Evolutionary conservation across 2,797 vertebrate genomes (phyloP), one percentile per base, ranked within the genome.

Genomic region (Channallabes apus): DNA sequence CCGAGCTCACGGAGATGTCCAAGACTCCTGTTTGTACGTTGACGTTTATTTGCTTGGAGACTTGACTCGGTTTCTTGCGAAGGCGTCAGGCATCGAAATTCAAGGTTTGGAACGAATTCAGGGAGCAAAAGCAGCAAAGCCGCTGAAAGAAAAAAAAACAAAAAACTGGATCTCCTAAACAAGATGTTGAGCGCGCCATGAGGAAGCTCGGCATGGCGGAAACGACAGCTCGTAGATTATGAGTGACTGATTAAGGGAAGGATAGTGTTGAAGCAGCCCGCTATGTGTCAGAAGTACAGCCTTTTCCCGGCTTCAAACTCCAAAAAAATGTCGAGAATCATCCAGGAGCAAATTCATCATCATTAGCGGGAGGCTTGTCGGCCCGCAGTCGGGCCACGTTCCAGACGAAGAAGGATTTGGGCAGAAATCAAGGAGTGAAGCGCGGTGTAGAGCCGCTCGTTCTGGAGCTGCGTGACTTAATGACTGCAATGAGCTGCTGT

Each of bases 181-280:
- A 86, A 58, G 75, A 80, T 46, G 35, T 83, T 72, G 17, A 29
- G 78, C 46, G 22, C 68, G 18, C 69, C 65, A 71, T 84, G 79
- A 81, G 88, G 91, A 91, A 93, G 92, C 92, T 93, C 90, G 88
- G 93, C 71, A 51, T 91, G 93, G 92, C 90, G 92, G 91, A 94
- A 93, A 94, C 93, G 93, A 94, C 92, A 92, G 90, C 91, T 90
- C 93, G 92, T 93, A 93, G 93, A 86, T 88, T 80, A 89, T 93
- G 88, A 94, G 93, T 94, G 90, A 93, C 93, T 93, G 91, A 90
- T 89, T 83, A 3, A 41, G 83, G 88, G 93, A 93, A 93, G 88
- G 91, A 93, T 91, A 92, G 93, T 90, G 91, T 93, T 93, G 93
- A 93, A 93, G 83, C 90, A 87, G 86, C 80, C 83, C 64, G 89